These are phyloP conservation scores for Gyrodactylus salaris DNA, from an alignment of 1,140 invertebrate genomes.

Conservation along the genomic window DNA sequence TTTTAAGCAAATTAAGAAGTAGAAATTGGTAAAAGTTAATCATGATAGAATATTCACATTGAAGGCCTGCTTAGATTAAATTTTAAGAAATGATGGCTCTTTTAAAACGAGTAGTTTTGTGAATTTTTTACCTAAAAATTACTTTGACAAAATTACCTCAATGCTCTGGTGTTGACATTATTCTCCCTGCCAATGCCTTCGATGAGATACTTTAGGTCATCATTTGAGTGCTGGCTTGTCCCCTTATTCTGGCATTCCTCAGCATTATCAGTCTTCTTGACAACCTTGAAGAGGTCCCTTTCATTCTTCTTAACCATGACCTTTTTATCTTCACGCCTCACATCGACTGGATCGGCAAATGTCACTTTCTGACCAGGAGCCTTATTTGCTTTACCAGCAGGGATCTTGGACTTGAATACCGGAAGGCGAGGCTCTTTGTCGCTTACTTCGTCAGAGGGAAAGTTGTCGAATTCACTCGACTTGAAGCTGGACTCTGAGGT, in stretches of 20 bases:
- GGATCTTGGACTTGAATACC: not conserved
- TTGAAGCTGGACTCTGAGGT: not conserved
- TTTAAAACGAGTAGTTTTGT: too few species aligned
- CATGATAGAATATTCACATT: too few species aligned
- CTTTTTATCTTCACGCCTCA: not conserved
- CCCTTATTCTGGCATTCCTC: not conserved
- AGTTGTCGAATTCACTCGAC: not conserved
- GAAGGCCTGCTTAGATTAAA: too few species aligned
- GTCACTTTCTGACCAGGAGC: not conserved
- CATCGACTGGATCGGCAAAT: not conserved
- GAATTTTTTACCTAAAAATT: not conserved
- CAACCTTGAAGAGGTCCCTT: not conserved
- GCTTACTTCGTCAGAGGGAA: not conserved
- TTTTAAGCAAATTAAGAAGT: too few species aligned
- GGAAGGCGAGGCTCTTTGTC: too few species aligned
- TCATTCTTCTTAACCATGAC: not conserved
- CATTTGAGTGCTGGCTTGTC: not conserved
- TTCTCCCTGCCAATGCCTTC: not conserved
- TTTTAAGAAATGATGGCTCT: too few species aligned
- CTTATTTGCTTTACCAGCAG: not conserved
- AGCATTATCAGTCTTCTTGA: not conserved
- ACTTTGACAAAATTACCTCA: not conserved
- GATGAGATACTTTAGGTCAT: not conserved
- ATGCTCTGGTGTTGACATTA: not conserved
- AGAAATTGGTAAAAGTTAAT: too few species aligned